A percentile compares a stretch with the other conserved stretches of the same genome.
Conservation (phyloP, 2,888 invertebrate species). For the Leptinotarsa rubiginosa region DNA sequence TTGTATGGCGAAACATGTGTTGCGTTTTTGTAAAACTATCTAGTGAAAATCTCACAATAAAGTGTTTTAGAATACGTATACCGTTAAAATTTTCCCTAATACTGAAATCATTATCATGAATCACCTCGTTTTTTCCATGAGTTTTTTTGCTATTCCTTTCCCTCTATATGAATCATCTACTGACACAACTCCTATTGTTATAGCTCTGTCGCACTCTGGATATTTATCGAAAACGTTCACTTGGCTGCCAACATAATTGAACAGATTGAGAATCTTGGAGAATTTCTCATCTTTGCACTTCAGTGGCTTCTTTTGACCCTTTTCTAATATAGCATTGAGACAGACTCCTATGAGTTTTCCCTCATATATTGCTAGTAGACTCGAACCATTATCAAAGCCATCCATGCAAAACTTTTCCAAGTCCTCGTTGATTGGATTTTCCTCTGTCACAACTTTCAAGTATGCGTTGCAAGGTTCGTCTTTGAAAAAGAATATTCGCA, state of each 20-base stretch:
- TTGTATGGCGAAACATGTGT: too few species aligned
- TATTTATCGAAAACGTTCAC: slow-evolving; percentile 71
- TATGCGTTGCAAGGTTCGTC: slow-evolving; percentile 78
- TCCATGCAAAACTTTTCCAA: slow-evolving; percentile 74
- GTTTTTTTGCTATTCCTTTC: slow-evolving; percentile 74
- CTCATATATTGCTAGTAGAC: slow-evolving; percentile 72
- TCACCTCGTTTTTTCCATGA: slow-evolving; percentile 74
- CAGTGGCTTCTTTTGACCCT: slow-evolving; percentile 35
- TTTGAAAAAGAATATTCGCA: slow-evolving; percentile 75
- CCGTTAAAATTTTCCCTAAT: not conserved
- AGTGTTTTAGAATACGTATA: too few species aligned
- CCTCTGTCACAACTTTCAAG: slow-evolving; percentile 72
- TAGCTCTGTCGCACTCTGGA: slow-evolving; percentile 68
- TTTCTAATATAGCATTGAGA: slow-evolving; percentile 55
- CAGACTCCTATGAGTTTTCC: slow-evolving; percentile 69
- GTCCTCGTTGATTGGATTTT: slow-evolving; percentile 72
- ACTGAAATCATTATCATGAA: not conserved
- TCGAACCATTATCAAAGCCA: slow-evolving; percentile 72
- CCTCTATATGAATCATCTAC: slow-evolving; percentile 77
- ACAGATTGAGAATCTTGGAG: slow-evolving; percentile 73
- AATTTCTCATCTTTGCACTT: slow-evolving; percentile 68
- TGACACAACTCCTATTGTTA: slow-evolving; percentile 75
- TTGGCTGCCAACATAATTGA: slow-evolving; percentile 70
- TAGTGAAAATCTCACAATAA: too few species aligned
- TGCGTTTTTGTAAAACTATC: too few species aligned